These are phyloP conservation scores for Xylota segnis DNA, from an alignment of 2,888 invertebrate species.

Conservation along the genomic window DNA sequence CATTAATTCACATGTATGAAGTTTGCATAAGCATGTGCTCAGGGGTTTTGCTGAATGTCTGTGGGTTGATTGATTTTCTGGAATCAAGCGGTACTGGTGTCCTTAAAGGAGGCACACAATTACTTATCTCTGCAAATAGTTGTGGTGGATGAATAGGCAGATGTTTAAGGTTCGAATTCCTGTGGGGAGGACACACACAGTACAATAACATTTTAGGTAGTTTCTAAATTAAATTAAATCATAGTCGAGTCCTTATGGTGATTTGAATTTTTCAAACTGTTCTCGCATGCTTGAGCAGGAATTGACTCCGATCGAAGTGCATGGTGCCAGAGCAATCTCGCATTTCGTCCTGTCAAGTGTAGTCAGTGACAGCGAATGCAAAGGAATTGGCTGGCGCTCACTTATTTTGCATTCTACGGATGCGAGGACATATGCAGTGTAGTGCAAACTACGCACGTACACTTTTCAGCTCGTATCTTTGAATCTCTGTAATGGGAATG, in stretches of 20 bases:
- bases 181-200: background rate
- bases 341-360: no score
- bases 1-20: conserved; percentile 76
- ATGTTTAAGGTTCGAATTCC: background rate
- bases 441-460: background rate
- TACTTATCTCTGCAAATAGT: conserved; percentile 23
- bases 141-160: background rate
- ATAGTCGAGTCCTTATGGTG: no score
- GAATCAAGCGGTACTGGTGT: background rate
- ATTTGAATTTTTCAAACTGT: no score
- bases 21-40: conserved; percentile 49
- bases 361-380: no score
- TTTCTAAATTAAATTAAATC: no score
- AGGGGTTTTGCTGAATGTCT: conserved; percentile 37
- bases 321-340: no score
- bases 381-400: no score
- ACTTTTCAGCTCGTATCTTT: background rate
- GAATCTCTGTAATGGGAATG: background rate
- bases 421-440: background rate
- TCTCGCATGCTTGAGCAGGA: no score
- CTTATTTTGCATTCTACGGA: no score
- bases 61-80: conserved; percentile 43
- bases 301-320: no score
- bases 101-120: conserved; percentile 18
- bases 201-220: no score